phyloP scores from a whole-genome alignment of 2,888 invertebrate species.

The Dione juno region DNA sequence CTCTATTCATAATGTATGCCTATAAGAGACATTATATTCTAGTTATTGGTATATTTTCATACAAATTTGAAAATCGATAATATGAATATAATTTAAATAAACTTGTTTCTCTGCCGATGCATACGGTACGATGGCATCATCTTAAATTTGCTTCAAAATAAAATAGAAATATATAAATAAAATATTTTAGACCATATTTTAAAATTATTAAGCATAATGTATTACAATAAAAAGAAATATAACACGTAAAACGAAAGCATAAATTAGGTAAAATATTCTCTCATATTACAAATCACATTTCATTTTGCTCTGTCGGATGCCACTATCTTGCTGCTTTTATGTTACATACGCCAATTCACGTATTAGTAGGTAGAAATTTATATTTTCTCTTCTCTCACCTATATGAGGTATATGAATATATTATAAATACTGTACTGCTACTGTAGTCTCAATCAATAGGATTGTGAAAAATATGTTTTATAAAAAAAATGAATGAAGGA shows the following conservation, averaged over 20 bases:
- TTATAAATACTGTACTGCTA: neutral
- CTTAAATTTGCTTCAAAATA: neutral
- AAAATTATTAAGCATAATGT: slow-evolving; percentile 5
- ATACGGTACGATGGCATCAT: neutral
- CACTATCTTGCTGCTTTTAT: slow-evolving; percentile 20
- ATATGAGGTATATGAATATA: neutral
- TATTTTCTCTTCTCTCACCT: slow-evolving; percentile 5
- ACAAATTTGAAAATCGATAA: too few species aligned
- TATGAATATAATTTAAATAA: too few species aligned
- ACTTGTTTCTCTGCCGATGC: neutral
- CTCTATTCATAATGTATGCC: too few species aligned
- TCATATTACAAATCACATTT: slow-evolving; percentile 27
- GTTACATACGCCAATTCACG: slow-evolving; percentile 22
- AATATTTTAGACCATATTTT: neutral
- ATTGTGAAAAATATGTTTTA: slow-evolving; percentile 51
- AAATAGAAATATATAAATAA: neutral
- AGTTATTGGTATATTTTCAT: too few species aligned
- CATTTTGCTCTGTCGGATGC: slow-evolving; percentile 24
- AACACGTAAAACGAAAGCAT: neutral
- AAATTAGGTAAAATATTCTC: slow-evolving; percentile 15
- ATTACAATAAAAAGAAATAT: neutral
- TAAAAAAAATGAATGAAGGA: neutral
- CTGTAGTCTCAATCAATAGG: slow-evolving; percentile 29
- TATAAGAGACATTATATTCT: too few species aligned
- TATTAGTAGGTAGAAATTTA: slow-evolving; percentile 12